Conservation (phyloP, 2,113 vertebrate genomes). For the Chaenocephalus aceratus region DNA sequence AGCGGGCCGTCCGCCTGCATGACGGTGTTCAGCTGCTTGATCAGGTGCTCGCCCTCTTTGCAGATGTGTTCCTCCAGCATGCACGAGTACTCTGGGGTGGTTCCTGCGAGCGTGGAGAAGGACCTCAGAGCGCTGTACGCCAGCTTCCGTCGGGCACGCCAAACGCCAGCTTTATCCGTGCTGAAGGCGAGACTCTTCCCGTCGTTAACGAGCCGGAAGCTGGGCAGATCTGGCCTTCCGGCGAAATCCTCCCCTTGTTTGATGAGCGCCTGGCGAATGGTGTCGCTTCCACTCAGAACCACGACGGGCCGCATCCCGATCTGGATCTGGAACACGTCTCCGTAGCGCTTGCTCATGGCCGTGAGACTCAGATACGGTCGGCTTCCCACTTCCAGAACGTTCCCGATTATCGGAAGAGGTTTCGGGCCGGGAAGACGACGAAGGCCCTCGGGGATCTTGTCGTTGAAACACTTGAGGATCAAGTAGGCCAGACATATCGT, state of each 20-base stretch:
- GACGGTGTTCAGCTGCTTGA: slow-evolving; percentile 75
- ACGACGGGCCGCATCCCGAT: slow-evolving; percentile 90
- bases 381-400: slow-evolving; percentile 83
- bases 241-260: slow-evolving; percentile 91
- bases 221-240: slow-evolving; percentile 88
- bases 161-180: slow-evolving; percentile 77
- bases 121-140: slow-evolving; percentile 85
- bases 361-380: slow-evolving; percentile 87
- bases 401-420: slow-evolving; percentile 88
- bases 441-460: slow-evolving; percentile 84
- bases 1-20: slow-evolving; percentile 81
- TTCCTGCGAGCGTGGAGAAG: slow-evolving; percentile 73
- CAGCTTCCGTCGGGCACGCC: slow-evolving; percentile 84
- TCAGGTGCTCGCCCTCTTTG: slow-evolving; percentile 83
- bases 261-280: slow-evolving; percentile 88
- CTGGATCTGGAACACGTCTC: slow-evolving; percentile 88
- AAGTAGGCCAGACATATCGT: slow-evolving; percentile 83
- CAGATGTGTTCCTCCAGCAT: slow-evolving; percentile 86
- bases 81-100: slow-evolving; percentile 73
- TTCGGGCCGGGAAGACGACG: slow-evolving; percentile 87
- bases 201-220: slow-evolving; percentile 71
- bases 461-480: slow-evolving; percentile 70
- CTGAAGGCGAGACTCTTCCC: slow-evolving; percentile 88
- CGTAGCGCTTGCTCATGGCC: slow-evolving; percentile 86
- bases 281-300: slow-evolving; percentile 88